Evolutionary conservation across 1,140 invertebrate species (phyloP).

Genomic region (Eriocheir sinensis): DNA sequence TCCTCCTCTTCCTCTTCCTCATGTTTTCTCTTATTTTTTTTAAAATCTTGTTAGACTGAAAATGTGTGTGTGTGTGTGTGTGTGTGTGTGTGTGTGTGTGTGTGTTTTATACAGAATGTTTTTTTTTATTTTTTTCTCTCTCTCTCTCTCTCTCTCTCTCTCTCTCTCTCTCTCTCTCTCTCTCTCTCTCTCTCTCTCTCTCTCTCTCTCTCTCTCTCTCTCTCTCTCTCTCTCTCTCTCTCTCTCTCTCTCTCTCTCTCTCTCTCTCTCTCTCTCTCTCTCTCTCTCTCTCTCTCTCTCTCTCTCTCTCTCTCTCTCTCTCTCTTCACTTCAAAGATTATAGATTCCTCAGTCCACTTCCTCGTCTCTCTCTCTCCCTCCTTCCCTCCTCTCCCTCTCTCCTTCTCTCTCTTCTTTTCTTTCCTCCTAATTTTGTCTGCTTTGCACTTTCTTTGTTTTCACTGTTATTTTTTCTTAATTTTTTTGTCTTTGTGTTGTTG

Average conservation of each 20-base stretch:
- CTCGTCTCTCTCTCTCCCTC: background rate
- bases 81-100: too few species aligned
- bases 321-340: background rate
- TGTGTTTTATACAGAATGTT: too few species aligned
- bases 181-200: background rate
- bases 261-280: background rate
- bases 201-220: background rate
- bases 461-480: too few species aligned
- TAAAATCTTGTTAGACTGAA: too few species aligned
- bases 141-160: slow-evolving; percentile 14
- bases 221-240: background rate
- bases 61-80: too few species aligned
- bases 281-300: background rate
- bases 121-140: background rate
- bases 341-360: background rate
- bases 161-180: background rate
- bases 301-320: background rate
- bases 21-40: too few species aligned
- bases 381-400: background rate
- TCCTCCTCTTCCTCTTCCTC: too few species aligned
- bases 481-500: too few species aligned
- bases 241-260: background rate
- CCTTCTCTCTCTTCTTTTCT: background rate
- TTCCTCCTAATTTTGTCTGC: background rate
- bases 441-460: background rate